phyloP scores from a whole-genome alignment of 2,797 vertebrate species.

The Dicrostonyx torquatus region DNA sequence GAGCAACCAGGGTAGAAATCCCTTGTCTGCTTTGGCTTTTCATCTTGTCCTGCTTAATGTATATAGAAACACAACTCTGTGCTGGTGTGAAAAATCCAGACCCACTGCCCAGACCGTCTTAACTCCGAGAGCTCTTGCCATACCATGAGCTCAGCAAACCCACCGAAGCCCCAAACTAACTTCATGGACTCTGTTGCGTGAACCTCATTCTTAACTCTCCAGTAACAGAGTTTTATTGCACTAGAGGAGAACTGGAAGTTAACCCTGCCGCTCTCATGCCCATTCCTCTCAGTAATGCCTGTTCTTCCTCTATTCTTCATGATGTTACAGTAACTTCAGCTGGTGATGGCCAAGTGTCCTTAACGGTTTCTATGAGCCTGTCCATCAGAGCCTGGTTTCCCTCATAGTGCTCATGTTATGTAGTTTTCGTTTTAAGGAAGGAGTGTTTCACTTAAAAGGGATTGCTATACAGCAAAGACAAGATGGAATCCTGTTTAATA shows the following conservation, averaged over 20 bases:
- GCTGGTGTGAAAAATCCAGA: not conserved
- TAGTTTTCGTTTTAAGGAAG: not conserved
- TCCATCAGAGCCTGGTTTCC: not conserved
- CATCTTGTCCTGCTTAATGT: not conserved
- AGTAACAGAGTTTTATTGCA: not conserved
- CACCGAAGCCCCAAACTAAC: not conserved
- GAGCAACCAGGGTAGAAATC: not conserved
- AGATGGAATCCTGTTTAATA: not conserved
- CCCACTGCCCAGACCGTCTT: not conserved
- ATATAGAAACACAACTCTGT: not conserved
- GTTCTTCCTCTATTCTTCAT: too few relatives aligned
- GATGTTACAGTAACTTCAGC: not conserved
- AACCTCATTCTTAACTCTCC: not conserved
- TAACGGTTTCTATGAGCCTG: too few relatives aligned
- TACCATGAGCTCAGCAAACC: not conserved
- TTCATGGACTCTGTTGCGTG: not conserved
- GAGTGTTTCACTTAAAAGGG: not conserved
- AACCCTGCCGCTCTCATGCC: not conserved
- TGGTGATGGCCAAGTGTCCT: not conserved
- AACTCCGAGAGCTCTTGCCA: not conserved
- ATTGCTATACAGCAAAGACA: not conserved
- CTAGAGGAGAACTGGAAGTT: not conserved
- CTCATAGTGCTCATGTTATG: not conserved
- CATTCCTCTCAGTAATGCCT: not conserved
- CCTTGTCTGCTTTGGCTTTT: not conserved